Conservation (phyloP, 2,888 invertebrate species). For the Aporophyla lueneburgensis region DNA sequence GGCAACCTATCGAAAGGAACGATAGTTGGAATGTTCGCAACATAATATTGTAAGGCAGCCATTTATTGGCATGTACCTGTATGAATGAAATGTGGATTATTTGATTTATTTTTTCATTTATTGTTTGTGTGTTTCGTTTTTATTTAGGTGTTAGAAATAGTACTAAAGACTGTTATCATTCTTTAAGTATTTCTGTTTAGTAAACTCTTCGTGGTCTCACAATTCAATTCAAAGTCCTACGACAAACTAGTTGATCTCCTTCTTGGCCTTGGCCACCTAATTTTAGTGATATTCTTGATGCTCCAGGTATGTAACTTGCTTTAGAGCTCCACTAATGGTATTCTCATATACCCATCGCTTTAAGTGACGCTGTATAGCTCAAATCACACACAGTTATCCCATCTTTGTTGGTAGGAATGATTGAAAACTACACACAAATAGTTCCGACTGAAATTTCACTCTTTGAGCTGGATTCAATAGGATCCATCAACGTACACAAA, state of each 20-base stretch:
- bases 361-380: not conserved
- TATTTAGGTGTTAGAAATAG: not conserved
- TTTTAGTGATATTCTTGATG: not conserved
- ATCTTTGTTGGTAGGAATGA: slow-evolving; percentile 23
- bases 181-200: not conserved
- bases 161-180: not conserved
- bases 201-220: not conserved
- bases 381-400: slow-evolving; percentile 15
- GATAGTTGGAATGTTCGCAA: slow-evolving; percentile 37
- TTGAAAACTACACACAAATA: slow-evolving; percentile 42
- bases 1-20: slow-evolving; percentile 1
- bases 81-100: slow-evolving; percentile 8
- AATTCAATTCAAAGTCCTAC: not conserved
- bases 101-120: no score
- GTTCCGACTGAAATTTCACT: slow-evolving; percentile 16
- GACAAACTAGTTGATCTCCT: not conserved
- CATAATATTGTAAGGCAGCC: slow-evolving; percentile 15
- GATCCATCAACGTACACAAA: slow-evolving; percentile 45
- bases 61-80: slow-evolving; percentile 34
- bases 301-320: no score
- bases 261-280: no score
- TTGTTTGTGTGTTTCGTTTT: not conserved
- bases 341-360: no score
- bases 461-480: slow-evolving; percentile 45
- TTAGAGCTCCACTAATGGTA: no score